A percentile compares a stretch with the other conserved stretches of the same genome.
Evolutionary conservation across 2,888 invertebrate genomes (phyloP).

Genomic region (Dioctria rufipes): DNA sequence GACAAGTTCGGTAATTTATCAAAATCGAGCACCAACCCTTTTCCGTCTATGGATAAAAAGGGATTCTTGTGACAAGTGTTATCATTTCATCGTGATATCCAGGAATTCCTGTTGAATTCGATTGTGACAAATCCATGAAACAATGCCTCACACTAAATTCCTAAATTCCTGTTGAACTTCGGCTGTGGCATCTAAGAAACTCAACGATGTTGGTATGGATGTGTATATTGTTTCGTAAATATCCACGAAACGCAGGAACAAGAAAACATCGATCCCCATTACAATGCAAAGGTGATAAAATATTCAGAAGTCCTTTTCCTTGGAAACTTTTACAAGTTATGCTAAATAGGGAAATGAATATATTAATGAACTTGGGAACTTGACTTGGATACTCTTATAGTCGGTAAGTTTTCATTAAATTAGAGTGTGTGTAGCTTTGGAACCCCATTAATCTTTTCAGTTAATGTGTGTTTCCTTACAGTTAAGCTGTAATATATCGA

Average conservation of each 20-base stretch:
- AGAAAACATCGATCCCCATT: constrained; percentile 17
- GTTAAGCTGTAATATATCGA: too few species aligned
- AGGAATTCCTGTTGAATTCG: constrained; percentile 44
- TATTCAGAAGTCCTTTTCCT: constrained; percentile 12
- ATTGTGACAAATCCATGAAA: constrained; percentile 45
- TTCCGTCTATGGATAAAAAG: constrained; percentile 2
- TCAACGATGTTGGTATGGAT: neutral
- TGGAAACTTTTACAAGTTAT: neutral
- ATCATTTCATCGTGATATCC: constrained; percentile 33
- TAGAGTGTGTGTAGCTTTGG: too few species aligned
- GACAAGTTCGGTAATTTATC: constrained; percentile 31
- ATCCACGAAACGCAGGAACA: neutral
- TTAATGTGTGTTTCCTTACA: too few species aligned
- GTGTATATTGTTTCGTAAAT: neutral
- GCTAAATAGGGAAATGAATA: constrained; percentile 10
- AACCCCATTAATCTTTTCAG: too few species aligned
- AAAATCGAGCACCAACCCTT: constrained; percentile 5
- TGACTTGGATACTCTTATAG: constrained; percentile 1
- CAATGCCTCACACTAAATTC: constrained; percentile 41
- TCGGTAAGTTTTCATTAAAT: neutral
- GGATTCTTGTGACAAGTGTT: constrained; percentile 29
- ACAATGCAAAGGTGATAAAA: constrained; percentile 11
- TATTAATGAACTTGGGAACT: constrained; percentile 12
- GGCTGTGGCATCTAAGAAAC: neutral
- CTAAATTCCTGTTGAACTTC: constrained; percentile 32